Evolutionary conservation across 2,888 invertebrate species (phyloP).

Genomic region (Leucania comma): DNA sequence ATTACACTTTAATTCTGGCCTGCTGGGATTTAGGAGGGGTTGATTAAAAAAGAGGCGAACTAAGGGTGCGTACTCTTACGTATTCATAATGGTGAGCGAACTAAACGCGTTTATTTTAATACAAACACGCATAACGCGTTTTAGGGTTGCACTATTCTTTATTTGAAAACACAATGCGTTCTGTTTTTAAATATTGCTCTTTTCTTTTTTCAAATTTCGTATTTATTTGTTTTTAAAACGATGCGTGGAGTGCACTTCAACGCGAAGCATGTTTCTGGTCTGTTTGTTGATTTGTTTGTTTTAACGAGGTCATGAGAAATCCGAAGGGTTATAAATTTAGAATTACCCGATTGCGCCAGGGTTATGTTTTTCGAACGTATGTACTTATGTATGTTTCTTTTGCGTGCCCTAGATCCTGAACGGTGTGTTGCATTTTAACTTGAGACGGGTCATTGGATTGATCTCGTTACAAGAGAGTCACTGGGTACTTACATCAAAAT

Average conservation of each 20-base stretch:
- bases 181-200: slow-evolving; percentile 71
- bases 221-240: slow-evolving; percentile 86
- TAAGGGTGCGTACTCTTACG: slow-evolving; percentile 81
- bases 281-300: slow-evolving; percentile 79
- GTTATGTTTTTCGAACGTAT: too few relatives aligned
- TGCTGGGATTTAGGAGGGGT: slow-evolving; percentile 84
- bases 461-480: too few relatives aligned
- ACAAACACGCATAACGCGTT: slow-evolving; percentile 57
- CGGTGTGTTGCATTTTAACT: too few relatives aligned
- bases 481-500: too few relatives aligned
- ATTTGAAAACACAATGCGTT: slow-evolving; percentile 58
- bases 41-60: slow-evolving; percentile 83
- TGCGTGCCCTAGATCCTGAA: too few relatives aligned
- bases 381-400: too few relatives aligned
- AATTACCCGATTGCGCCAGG: slow-evolving; percentile 6
- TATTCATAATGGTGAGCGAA: slow-evolving; percentile 82
- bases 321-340: slow-evolving; percentile 76
- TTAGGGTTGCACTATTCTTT: slow-evolving; percentile 69
- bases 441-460: too few relatives aligned
- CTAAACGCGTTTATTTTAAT: slow-evolving; percentile 78
- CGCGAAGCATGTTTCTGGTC: slow-evolving; percentile 75
- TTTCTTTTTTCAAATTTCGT: slow-evolving; percentile 74
- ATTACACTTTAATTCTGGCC: slow-evolving; percentile 89
- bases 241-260: slow-evolving; percentile 83
- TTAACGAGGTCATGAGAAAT: slow-evolving; percentile 72